Evolutionary conservation across 2,888 invertebrate species (phyloP).

Genomic region (Tenthredo amoena): DNA sequence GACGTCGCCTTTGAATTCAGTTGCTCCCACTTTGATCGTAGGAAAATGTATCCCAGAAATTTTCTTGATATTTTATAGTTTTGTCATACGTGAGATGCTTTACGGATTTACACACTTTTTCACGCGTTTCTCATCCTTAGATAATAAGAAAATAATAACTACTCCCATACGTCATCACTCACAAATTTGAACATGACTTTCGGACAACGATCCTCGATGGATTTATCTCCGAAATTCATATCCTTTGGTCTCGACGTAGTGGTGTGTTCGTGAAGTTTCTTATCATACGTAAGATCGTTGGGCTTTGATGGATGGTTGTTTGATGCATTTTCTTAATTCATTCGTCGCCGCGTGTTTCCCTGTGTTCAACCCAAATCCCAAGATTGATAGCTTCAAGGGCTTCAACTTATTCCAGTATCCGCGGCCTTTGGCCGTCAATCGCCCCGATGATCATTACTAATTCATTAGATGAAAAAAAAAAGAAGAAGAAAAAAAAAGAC

Average conservation of each 20-base stretch:
- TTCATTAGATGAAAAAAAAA: constrained; percentile 43
- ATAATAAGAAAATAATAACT: not conserved
- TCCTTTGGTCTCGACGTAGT: not conserved
- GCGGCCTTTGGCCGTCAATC: constrained; percentile 35
- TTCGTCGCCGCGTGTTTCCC: not conserved
- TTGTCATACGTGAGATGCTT: not conserved
- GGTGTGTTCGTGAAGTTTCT: not conserved
- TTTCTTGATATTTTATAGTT: not conserved
- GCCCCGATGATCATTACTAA: constrained; percentile 44
- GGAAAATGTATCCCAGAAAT: not conserved
- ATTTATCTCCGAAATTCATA: not conserved
- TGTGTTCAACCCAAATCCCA: not conserved
- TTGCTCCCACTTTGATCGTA: not conserved
- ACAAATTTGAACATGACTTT: not conserved
- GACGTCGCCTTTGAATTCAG: not conserved
- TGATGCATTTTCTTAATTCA: constrained; percentile 33
- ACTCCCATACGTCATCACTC: not conserved
- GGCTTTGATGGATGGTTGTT: constrained; percentile 39
- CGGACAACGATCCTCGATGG: not conserved
- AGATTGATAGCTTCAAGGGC: constrained; percentile 42
- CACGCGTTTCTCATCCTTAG: not conserved
- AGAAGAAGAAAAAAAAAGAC: constrained; percentile 1
- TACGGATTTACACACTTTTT: not conserved
- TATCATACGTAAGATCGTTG: not conserved
- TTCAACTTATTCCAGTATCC: constrained; percentile 36